Evolutionary conservation across 1,140 invertebrate species (phyloP).

Genomic region (Arion vulgaris): DNA sequence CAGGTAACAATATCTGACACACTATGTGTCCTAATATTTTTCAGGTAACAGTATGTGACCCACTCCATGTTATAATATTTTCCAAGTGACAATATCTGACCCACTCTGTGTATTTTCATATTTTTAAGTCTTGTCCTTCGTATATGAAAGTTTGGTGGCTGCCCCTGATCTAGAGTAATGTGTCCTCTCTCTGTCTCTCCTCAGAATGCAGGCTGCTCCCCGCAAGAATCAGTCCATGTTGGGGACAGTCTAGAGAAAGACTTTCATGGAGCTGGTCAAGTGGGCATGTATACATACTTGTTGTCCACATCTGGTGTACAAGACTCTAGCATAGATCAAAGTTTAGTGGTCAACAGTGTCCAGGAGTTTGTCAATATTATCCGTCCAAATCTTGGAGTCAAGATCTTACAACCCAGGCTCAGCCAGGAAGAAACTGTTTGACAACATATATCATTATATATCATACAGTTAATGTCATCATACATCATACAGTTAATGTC

Average conservation of each 20-base stretch:
- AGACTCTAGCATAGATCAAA: constrained; percentile 23
- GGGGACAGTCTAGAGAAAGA: constrained; percentile 85
- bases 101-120: too few relatives aligned
- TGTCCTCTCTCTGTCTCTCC: too few relatives aligned
- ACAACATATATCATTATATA: neutral
- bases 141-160: too few relatives aligned
- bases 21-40: too few relatives aligned
- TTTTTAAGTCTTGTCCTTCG: too few relatives aligned
- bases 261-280: constrained; percentile 82
- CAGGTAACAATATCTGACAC: too few relatives aligned
- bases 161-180: too few relatives aligned
- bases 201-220: constrained; percentile 58
- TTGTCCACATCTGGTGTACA: constrained; percentile 58
- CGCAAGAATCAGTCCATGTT: constrained; percentile 83
- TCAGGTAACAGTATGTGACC: too few relatives aligned
- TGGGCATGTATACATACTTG: constrained; percentile 84
- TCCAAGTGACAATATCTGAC: too few relatives aligned
- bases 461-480: too few relatives aligned
- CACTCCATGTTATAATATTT: too few relatives aligned
- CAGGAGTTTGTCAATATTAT: constrained; percentile 37
- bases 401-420: neutral
- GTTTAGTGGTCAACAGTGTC: constrained; percentile 31
- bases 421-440: neutral
- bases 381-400: neutral
- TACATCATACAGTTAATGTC: too few relatives aligned